phyloP scores from a whole-genome alignment of 2,888 invertebrate species.

The Gortyna flavago region DNA sequence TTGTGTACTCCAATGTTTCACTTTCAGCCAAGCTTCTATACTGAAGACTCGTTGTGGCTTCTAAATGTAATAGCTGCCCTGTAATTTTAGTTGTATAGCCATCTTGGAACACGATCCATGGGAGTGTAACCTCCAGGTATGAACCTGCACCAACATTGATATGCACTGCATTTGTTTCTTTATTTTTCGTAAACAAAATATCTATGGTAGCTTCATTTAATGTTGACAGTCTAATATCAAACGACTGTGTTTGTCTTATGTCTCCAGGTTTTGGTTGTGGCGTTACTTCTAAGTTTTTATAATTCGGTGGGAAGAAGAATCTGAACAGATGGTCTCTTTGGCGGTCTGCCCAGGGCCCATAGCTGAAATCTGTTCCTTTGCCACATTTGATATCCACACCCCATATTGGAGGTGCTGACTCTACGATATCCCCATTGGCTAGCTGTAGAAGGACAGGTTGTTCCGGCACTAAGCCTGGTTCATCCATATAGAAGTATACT shows the following conservation, averaged over 20 bases:
- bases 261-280: constrained; percentile 96
- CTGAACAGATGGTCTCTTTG: constrained; percentile 98
- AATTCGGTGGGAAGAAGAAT: constrained; percentile 98
- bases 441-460: constrained; percentile 96
- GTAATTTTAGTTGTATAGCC: constrained; percentile 97
- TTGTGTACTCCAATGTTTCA: constrained; percentile 97
- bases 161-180: constrained; percentile 99
- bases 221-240: constrained; percentile 97
- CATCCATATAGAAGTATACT: constrained; percentile 99
- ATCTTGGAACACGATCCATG: constrained; percentile 96
- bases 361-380: constrained; percentile 98
- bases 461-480: constrained; percentile 97
- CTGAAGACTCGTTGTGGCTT: constrained; percentile 98
- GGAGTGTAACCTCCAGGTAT: constrained; percentile 98
- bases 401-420: constrained; percentile 98
- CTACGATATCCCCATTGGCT: constrained; percentile 98
- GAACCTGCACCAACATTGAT: constrained; percentile 98
- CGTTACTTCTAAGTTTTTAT: constrained; percentile 94
- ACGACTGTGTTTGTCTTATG: constrained; percentile 96
- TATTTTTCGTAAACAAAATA: constrained; percentile 97
- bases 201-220: constrained; percentile 98
- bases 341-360: constrained; percentile 99
- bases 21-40: constrained; percentile 98
- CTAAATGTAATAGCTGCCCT: constrained; percentile 97
- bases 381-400: constrained; percentile 98